Conservation (phyloP, 2,888 invertebrate species). For the Xestia c-nigrum region DNA sequence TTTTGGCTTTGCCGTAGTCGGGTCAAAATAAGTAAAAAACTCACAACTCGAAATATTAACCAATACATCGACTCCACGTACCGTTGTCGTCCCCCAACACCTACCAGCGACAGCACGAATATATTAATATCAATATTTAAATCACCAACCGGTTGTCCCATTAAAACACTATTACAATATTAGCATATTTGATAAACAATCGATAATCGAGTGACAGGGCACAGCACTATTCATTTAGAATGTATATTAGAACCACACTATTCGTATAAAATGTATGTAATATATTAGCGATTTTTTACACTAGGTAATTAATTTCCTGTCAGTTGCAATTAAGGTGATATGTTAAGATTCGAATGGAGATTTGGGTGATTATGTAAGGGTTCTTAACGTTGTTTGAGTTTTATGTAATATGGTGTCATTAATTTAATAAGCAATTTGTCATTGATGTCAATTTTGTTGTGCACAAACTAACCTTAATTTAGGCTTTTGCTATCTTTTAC, state of each 20-base stretch:
- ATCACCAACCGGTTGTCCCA: constrained; percentile 81
- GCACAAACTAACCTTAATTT: too few species aligned
- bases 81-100: constrained; percentile 67
- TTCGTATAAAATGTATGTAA: constrained; percentile 66
- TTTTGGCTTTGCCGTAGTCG: too few species aligned
- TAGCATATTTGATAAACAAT: constrained; percentile 87
- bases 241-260: constrained; percentile 73
- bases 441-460: not conserved
- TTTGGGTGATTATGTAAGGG: constrained; percentile 37
- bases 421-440: not conserved
- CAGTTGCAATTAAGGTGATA: constrained; percentile 60
- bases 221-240: constrained; percentile 78
- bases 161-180: constrained; percentile 87
- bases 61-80: constrained; percentile 59
- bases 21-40: not conserved
- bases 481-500: too few species aligned
- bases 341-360: constrained; percentile 26
- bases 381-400: constrained; percentile 23
- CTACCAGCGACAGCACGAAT: constrained; percentile 73
- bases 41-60: not conserved
- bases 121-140: constrained; percentile 81
- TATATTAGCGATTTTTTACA: constrained; percentile 64
- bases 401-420: constrained; percentile 14
- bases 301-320: constrained; percentile 64
- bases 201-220: constrained; percentile 78